phyloP scores from a whole-genome alignment of 2,888 invertebrate species.

The Drosophila rubida region DNA sequence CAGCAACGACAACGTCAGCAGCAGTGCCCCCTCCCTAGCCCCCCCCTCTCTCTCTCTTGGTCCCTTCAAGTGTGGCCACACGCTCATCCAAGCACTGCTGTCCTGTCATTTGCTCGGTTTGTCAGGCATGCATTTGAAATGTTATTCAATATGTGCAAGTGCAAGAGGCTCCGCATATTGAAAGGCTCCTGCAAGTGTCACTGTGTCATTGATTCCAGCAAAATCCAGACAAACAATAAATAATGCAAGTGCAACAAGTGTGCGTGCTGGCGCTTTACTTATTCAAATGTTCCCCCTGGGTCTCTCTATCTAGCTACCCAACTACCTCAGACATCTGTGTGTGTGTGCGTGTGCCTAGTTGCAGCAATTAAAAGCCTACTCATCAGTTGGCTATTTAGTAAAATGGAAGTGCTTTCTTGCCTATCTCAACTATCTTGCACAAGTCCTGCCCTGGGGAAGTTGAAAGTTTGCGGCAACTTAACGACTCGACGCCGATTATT shows the following conservation, averaged over 20 bases:
- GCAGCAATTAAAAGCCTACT: conserved; percentile 60
- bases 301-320: background rate
- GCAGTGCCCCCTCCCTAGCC: conserved; percentile 13
- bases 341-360: conserved; percentile 6
- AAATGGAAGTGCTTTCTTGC: conserved; percentile 47
- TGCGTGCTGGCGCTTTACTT: conserved; percentile 62
- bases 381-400: conserved; percentile 55
- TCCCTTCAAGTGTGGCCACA: conserved; percentile 25
- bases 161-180: conserved; percentile 45
- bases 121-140: conserved; percentile 71
- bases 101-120: conserved; percentile 60
- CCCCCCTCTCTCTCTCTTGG: conserved; percentile 8
- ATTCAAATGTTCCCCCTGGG: conserved; percentile 47
- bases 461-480: conserved; percentile 62
- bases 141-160: conserved; percentile 64
- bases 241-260: conserved; percentile 71
- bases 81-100: conserved; percentile 41
- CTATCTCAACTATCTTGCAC: conserved; percentile 32
- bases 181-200: conserved; percentile 64
- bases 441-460: conserved; percentile 10
- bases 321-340: background rate
- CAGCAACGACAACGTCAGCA: conserved; percentile 67
- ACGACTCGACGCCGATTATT: conserved; percentile 70
- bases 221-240: conserved; percentile 52
- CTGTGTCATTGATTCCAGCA: conserved; percentile 66